phyloP scores from a whole-genome alignment of 2,797 vertebrate genomes.

The Protonibea diacanthus region DNA sequence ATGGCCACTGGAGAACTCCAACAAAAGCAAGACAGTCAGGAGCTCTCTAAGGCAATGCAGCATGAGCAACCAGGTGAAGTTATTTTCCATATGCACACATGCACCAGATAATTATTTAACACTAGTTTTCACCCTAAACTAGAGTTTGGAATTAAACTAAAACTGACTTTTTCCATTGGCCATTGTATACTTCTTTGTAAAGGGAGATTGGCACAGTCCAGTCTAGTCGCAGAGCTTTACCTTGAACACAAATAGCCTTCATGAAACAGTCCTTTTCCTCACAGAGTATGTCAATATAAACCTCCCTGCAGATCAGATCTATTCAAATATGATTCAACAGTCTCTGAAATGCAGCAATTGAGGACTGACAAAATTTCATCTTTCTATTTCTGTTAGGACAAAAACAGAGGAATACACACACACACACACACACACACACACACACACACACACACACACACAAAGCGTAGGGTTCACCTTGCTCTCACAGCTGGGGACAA shows the following conservation, averaged over 20 bases:
- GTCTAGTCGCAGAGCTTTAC: background rate
- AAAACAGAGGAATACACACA: constrained; percentile 9
- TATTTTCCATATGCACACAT: background rate
- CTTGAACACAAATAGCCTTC: background rate
- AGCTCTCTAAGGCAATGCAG: constrained; percentile 33
- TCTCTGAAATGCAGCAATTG: constrained; percentile 21
- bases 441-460: constrained; percentile 1
- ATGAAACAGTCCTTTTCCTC: background rate
- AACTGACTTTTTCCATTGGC: constrained; percentile 4
- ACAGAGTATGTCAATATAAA: background rate
- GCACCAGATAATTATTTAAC: background rate
- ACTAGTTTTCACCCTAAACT: background rate
- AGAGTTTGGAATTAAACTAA: background rate
- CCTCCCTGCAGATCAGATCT: background rate
- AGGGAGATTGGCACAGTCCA: background rate
- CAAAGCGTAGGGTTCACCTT: constrained; percentile 65
- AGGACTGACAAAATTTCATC: constrained; percentile 36
- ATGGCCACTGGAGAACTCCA: constrained; percentile 33
- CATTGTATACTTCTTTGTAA: background rate
- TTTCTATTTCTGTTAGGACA: constrained; percentile 25
- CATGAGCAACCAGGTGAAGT: constrained; percentile 50
- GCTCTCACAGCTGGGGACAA: constrained; percentile 59
- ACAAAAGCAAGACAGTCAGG: constrained; percentile 35
- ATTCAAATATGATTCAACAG: constrained; percentile 9
- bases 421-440: constrained; percentile 8